Conservation (phyloP, 2,113 vertebrate species). For the Narcine bancroftii region DNA sequence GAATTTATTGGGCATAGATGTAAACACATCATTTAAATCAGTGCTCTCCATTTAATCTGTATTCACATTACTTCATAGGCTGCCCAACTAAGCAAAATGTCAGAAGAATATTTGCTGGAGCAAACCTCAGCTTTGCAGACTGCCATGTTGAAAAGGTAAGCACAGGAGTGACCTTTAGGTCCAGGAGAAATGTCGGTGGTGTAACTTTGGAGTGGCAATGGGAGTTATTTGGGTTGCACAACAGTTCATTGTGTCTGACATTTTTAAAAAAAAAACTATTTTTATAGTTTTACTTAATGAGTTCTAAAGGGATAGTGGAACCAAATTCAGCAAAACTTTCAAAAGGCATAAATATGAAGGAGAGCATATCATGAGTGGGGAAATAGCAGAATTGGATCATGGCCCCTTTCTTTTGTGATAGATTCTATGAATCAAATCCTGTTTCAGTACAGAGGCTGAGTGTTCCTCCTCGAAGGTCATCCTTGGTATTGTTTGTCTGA, state of each 20-base stretch:
- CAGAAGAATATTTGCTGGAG: slow-evolving; percentile 39
- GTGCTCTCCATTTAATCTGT: not conserved
- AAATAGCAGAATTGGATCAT: not conserved
- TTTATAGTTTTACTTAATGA: not conserved
- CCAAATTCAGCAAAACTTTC: not conserved
- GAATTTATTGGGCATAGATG: not conserved
- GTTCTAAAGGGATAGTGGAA: not conserved
- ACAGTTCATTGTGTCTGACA: not conserved
- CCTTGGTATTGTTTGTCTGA: not conserved
- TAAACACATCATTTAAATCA: not conserved
- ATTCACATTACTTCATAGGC: not conserved
- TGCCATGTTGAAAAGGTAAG: slow-evolving; percentile 42
- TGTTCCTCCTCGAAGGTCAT: not conserved
- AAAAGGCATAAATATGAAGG: not conserved
- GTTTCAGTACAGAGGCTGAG: not conserved
- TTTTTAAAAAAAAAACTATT: not conserved
- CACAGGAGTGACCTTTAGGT: slow-evolving; percentile 33
- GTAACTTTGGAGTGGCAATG: not conserved
- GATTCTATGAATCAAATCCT: not conserved
- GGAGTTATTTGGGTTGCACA: not conserved
- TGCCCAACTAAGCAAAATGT: not conserved
- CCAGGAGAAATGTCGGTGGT: not conserved
- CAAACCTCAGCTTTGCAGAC: slow-evolving; percentile 39
- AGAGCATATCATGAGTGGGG: too few relatives aligned
- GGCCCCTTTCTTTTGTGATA: not conserved